Evolutionary conservation across 2,797 vertebrate genomes (phyloP).

Genomic region (Myoxocephalus aenaeus): DNA sequence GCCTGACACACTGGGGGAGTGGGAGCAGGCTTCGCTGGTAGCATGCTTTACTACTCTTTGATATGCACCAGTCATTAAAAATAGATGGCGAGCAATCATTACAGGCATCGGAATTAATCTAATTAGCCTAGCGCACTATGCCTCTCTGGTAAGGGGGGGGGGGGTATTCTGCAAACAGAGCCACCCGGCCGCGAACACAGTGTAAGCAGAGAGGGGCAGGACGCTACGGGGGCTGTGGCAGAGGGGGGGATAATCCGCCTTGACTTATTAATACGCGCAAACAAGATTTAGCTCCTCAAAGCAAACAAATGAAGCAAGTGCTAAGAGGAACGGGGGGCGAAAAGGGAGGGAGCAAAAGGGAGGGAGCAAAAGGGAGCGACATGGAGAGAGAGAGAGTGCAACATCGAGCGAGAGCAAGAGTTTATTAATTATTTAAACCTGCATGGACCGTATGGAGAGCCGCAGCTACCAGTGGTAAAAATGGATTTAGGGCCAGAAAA

Average conservation of each 20-base stretch:
- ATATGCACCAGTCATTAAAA: conserved; percentile 86
- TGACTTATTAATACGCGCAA: conserved; percentile 84
- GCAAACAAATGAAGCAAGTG: conserved; percentile 82
- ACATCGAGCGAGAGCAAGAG: conserved; percentile 52
- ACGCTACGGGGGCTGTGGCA: conserved; percentile 51
- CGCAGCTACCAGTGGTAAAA: conserved; percentile 49
- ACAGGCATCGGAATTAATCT: conserved; percentile 85
- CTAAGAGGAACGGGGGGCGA: conserved; percentile 53
- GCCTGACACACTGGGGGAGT: conserved; percentile 51
- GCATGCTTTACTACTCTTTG: conserved; percentile 81
- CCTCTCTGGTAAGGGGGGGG: conserved; percentile 59
- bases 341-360: conserved; percentile 28
- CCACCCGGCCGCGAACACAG: conserved; percentile 67
- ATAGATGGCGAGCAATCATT: conserved; percentile 86
- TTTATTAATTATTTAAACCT: conserved; percentile 76
- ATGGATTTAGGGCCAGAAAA: conserved; percentile 36
- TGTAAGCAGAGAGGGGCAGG: conserved; percentile 64
- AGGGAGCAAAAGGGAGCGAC: conserved; percentile 42
- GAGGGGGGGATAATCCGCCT: conserved; percentile 72
- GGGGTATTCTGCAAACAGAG: conserved; percentile 73
- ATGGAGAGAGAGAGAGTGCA: conserved; percentile 35
- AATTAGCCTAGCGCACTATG: conserved; percentile 79
- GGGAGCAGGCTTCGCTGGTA: conserved; percentile 58
- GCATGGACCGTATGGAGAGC: conserved; percentile 58
- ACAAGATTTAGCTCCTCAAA: conserved; percentile 85